phyloP scores from a whole-genome alignment of 2,113 vertebrate genomes.

The Himantopus leucocephalus region DNA sequence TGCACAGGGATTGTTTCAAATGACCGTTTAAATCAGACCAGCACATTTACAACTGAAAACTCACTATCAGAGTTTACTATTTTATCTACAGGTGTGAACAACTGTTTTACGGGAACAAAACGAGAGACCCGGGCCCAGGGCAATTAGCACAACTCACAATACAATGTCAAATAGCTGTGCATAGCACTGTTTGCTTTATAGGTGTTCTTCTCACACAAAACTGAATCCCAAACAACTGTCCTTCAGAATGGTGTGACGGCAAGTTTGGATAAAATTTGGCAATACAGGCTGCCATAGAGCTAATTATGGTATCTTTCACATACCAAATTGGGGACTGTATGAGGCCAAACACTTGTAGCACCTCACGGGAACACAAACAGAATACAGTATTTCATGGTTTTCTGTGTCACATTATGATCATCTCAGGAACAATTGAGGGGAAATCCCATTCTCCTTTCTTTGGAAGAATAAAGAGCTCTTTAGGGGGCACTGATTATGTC shows the following conservation, averaged over 20 bases:
- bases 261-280: neutral
- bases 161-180: neutral
- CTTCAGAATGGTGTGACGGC: fast-evolving
- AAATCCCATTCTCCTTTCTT: neutral
- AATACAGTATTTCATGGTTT: fast-evolving
- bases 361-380: neutral
- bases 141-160: neutral
- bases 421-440: neutral
- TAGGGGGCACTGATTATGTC: neutral
- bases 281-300: neutral
- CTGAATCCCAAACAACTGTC: neutral
- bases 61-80: neutral
- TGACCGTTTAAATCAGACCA: neutral
- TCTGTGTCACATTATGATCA: neutral
- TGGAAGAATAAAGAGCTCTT: neutral
- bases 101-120: neutral
- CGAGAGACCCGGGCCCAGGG: neutral
- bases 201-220: neutral
- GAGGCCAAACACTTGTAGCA: neutral
- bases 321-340: neutral
- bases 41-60: neutral
- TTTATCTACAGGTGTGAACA: neutral
- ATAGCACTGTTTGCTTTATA: neutral
- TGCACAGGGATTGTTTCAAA: neutral
- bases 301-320: neutral